Evolutionary conservation across 2,797 vertebrate species (phyloP), one percentile per base, ranked within the genome.

Genomic region (Acomys russatus): DNA sequence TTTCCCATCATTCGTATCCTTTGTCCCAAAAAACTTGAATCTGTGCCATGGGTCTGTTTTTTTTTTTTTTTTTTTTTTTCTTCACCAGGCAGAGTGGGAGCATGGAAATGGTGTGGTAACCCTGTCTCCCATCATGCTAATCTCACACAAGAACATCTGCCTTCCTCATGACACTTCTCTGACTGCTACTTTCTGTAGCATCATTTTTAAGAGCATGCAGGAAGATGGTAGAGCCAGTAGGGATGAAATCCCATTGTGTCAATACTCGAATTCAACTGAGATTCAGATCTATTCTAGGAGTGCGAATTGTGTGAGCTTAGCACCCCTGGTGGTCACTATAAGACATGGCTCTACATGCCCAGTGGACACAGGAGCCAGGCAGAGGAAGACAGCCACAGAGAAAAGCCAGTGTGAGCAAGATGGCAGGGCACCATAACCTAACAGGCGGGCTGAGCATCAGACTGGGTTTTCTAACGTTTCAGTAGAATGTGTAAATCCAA

Each of bases 21-120:
- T 92, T 64, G 54, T 71, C 25, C 79, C 35, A 73, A 51, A 93
- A 94, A 84, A 80, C 63, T 38, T 96, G 92, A 94, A 30, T 94
- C 8, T 2, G 0, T 77, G 88, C 54, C 74, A 30, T 18, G 3
- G 14, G 44, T 89, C 73, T 95, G 79, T 25, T 85, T 92, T 59
- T 12, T 66, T 74, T 86, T 85, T 92, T 59, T 12, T 66, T 74
- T 86, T 25, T 85, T 92, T 59, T 12, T 66, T 74, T 86, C 91
- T 83, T 63, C 14, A 20, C 28, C 8, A 14, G 35, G 8, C 61
- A 51, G 74, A 78, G 56, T 38, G n/a, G 73, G 64, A 95, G 17
- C 35, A 6, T 54, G 66, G 73, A 22, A 88, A 49, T 73, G 51
- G 38, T 4, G 0, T 30, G 20, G n/a, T 44, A 28, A 44, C 87